phyloP scores from a whole-genome alignment of 2,888 invertebrate species.

The Lacanobia wlatinum region DNA sequence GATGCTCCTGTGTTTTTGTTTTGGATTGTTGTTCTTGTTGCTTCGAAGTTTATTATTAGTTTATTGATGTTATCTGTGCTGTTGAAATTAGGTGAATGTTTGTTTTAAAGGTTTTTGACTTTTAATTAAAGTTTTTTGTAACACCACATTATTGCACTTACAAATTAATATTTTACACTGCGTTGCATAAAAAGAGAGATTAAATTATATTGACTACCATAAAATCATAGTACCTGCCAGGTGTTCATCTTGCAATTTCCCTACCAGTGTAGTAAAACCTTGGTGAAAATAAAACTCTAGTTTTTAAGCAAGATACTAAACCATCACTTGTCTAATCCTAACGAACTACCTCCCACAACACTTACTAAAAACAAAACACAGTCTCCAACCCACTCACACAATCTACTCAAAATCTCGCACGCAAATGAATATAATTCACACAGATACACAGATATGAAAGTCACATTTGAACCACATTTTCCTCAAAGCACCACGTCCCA shows the following conservation, averaged over 20 bases:
- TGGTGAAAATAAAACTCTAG: too few species aligned
- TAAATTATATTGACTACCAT: too few species aligned
- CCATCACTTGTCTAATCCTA: not conserved
- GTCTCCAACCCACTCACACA: not conserved
- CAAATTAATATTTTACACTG: too few species aligned
- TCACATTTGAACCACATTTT: conserved; percentile 41
- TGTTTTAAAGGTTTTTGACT: not conserved
- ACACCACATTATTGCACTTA: too few species aligned
- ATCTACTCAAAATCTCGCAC: conserved; percentile 15
- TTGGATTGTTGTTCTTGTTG: conserved; percentile 40
- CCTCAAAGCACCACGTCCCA: conserved; percentile 41
- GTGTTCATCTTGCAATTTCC: too few species aligned
- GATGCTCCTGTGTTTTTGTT: conserved; percentile 51
- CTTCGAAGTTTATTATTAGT: conserved; percentile 34
- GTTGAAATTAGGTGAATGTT: not conserved
- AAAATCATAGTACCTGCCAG: too few species aligned
- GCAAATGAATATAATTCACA: conserved; percentile 42
- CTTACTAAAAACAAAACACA: not conserved
- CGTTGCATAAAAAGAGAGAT: too few species aligned
- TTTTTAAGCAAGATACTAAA: too few species aligned
- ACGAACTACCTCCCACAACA: not conserved
- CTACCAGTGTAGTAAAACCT: too few species aligned
- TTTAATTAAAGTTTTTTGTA: too few species aligned
- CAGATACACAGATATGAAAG: conserved; percentile 26
- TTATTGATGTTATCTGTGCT: conserved; percentile 18